Evolutionary conservation across 2,888 invertebrate genomes (phyloP).

Genomic region (Andricus curvator): DNA sequence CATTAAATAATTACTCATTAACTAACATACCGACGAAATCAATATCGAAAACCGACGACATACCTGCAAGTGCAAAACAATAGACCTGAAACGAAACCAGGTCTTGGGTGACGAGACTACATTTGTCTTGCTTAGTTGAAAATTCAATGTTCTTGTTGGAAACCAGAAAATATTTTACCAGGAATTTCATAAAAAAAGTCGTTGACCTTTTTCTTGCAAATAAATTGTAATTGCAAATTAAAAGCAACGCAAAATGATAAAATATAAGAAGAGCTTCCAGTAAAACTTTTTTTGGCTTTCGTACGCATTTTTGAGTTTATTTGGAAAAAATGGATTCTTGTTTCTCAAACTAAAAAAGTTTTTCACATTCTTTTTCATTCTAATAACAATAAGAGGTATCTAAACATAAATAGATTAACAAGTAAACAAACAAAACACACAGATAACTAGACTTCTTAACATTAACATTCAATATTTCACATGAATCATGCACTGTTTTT

Average conservation of each 20-base stretch:
- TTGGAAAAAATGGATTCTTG: neutral
- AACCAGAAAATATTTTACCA: neutral
- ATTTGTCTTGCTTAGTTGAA: neutral
- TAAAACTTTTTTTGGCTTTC: constrained; percentile 5
- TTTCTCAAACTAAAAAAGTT: neutral
- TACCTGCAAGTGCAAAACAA: constrained; percentile 38
- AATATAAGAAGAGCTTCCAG: constrained; percentile 6
- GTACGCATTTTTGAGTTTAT: neutral
- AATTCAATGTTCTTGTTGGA: neutral
- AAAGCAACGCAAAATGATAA: constrained; percentile 13
- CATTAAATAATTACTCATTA: constrained; percentile 32
- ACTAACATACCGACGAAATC: constrained; percentile 29
- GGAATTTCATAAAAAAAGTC: neutral
- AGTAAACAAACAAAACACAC: constrained; percentile 29
- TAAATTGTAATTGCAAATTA: neutral
- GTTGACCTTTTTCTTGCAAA: neutral
- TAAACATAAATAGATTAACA: constrained; percentile 8
- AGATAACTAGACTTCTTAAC: constrained; percentile 11
- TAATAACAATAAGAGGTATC: constrained; percentile 8
- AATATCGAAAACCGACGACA: constrained; percentile 28
- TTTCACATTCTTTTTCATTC: neutral
- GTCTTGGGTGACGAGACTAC: constrained; percentile 14
- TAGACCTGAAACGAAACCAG: constrained; percentile 14
- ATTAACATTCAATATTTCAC: constrained; percentile 27
- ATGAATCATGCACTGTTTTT: neutral